Base-by-base conservation (phyloP, 1,140 invertebrate genomes). In the Manduca sexta region DNA sequence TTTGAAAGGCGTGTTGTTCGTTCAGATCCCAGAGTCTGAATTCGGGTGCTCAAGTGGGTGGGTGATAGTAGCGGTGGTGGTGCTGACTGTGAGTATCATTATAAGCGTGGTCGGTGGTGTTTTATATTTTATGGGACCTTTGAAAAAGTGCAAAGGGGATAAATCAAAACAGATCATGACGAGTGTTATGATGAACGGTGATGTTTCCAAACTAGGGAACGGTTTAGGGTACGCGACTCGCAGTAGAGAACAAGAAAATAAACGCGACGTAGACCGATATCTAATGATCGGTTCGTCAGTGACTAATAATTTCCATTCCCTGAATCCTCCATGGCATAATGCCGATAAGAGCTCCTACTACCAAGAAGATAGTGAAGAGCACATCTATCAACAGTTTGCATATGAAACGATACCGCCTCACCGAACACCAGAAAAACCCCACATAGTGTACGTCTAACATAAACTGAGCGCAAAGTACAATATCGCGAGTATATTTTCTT, bases 401-500 rank as follows among this genome's bases (percentile, higher is more conserved):
- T 87, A 88, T 49, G 85, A 88, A 68, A 86, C 86, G 21, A 88
- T 89, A 18, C 81, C 86, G 55, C 79, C 75, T 44, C 83, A 87
- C 52, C 74, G 84, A 59, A 85, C 86, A 50, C 86, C 84, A 61
- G 78, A 88, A 48, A 88, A 88, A 70, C 89, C 89, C 41, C 89
- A 90, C 70, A 89, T 90, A 85, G 89, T 90, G 72, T 90, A 90
- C 64, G 89, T 90, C 55, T 90, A 89, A 87, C 82, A 77, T 68
- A 80, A 71, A 63, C 66, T 75, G 73, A 69, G 49, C 51, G 58
- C 61, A 66, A 69, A 64, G 65, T 64, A 79, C 79, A 69, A 67
- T 74, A 58, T 71, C 54, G 49, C 56, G 52, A 59, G 65, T 63
- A 73, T 67, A 56, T 70, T 57, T 53, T 62, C 56, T 59, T 67